Percentiles rank a stretch among this genome's conserved stretches.
phyloP scores from a whole-genome alignment of 2,888 invertebrate species.

The Diarsia mendica region DNA sequence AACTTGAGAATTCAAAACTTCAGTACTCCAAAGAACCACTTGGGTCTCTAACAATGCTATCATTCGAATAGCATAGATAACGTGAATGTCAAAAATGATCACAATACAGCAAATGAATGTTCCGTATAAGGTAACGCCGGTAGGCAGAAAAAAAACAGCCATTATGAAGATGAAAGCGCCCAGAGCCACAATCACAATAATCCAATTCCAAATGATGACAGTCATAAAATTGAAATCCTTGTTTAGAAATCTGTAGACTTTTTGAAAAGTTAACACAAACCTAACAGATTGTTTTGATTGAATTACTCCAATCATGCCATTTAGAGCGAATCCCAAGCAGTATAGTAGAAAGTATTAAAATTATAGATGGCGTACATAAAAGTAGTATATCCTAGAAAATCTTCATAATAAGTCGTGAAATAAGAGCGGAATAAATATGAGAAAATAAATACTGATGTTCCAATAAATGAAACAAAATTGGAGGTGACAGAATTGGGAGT shows the following conservation, averaged over 20 bases:
- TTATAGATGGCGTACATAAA: background rate
- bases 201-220: slow-evolving; percentile 9
- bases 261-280: slow-evolving; percentile 17
- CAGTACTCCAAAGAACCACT: background rate
- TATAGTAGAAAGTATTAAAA: background rate
- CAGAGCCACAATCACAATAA: background rate
- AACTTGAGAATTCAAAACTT: background rate
- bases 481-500: background rate
- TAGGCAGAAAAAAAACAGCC: background rate
- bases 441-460: background rate
- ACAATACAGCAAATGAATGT: background rate
- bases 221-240: background rate
- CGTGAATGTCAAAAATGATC: slow-evolving; percentile 2
- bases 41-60: slow-evolving; percentile 18
- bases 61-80: slow-evolving; percentile 18
- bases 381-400: background rate
- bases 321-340: background rate
- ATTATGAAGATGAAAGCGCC: background rate
- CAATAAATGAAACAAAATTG: slow-evolving; percentile 1
- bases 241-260: slow-evolving; percentile 15
- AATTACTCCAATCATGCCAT: background rate
- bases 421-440: background rate
- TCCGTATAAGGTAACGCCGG: background rate
- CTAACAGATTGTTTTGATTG: background rate
- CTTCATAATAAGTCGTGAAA: background rate